Base-by-base conservation (phyloP, 2,888 invertebrate genomes). In the Cosmia trapezina region DNA sequence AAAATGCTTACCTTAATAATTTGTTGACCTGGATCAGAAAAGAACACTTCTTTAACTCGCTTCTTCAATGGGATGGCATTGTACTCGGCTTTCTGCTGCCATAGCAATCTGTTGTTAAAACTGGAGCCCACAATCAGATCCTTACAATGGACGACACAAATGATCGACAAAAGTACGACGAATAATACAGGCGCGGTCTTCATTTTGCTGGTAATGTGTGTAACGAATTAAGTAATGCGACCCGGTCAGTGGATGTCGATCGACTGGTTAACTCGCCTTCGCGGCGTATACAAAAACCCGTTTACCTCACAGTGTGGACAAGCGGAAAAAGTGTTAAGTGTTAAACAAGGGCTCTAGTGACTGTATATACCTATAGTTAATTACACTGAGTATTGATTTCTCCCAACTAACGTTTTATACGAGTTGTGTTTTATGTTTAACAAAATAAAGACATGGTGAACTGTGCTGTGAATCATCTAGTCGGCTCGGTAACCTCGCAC, bases 1-100 rank as follows among this genome's bases (percentile, higher is more conserved):
- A 54, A 45, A 59, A n/a, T 49, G 41, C 37, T 84, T 90, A 96
- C 96, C 95, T 95, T 96, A 70, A 96, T 95, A 72, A 93, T 91
- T 88, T 95, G 95, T 71, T 96, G 95, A 60, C 94, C 95, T 2
- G 96, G 93, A 80, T 96, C 96, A 2, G 93, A 93, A 78, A 78
- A 96, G 87, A 96, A 96, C 28, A 93, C 93, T 86, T 96, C 96
- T 83, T 96, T 96, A 70, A 95, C 95, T 80, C 96, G 91, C 82
- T 96, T 96, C 87, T 95, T 96, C 8, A 96, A 86, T 5, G 95
- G 96, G 76, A 96, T 94, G 7, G 94, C 88, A 85, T 91, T 94
- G 85, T 95, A 96, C 70, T 95, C 96, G 2, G 94, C 94, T 81
- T 96, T 96, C 79, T 95, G 87, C 80, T 95, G 95, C 90, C 91